Conservation (phyloP, 2,888 invertebrate genomes). For the Zygogramma bicolorata region DNA sequence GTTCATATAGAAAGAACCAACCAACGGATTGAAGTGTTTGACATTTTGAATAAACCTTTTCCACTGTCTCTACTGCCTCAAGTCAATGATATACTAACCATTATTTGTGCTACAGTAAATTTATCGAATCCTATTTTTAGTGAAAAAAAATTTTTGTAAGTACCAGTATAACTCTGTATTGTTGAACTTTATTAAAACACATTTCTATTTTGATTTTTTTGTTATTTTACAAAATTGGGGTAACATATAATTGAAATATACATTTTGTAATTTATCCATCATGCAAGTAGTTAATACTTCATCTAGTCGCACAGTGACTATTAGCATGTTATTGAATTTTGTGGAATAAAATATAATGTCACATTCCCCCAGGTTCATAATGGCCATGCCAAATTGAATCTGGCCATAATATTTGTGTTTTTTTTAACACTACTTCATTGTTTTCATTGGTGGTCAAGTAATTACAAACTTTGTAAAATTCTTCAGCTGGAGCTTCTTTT, state of each 20-base stretch:
- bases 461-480: neutral
- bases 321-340: neutral
- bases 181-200: neutral
- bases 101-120: neutral
- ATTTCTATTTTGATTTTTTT: neutral
- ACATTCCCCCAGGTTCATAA: neutral
- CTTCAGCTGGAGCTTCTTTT: neutral
- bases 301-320: neutral
- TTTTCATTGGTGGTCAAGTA: neutral
- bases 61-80: neutral
- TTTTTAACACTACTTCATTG: neutral
- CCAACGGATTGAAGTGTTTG: conserved; percentile 1
- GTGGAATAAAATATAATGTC: neutral
- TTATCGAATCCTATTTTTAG: neutral
- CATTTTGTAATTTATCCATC: neutral
- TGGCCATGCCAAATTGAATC: too few species aligned
- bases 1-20: conserved; percentile 5
- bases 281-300: neutral
- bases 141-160: neutral
- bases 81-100: neutral
- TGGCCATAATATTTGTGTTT: too few species aligned
- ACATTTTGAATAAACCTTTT: neutral
- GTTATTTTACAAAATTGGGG: neutral
- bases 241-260: neutral
- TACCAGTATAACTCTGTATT: neutral